Percentiles rank a stretch among this genome's conserved stretches.
These are phyloP conservation scores for Strigamia transsilvanica DNA, from an alignment of 2,888 invertebrate species.

Conservation along the genomic window DNA sequence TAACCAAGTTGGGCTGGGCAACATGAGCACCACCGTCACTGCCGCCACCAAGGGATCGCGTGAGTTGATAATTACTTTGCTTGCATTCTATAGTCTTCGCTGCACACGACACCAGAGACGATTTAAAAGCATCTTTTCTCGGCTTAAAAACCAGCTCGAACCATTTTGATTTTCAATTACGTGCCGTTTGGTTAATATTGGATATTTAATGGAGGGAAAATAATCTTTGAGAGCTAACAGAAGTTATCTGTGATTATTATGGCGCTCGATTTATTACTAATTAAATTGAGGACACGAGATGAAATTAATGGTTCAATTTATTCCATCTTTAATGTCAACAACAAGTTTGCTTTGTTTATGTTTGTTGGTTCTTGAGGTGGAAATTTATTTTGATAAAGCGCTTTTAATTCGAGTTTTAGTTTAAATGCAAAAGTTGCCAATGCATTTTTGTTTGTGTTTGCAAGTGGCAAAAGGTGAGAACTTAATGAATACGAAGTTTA, in stretches of 20 bases:
- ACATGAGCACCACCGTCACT: conserved; percentile 45
- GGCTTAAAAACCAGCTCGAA: background rate
- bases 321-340: background rate
- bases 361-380: conserved; percentile 7
- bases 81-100: background rate
- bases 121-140: background rate
- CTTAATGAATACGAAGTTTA: conserved; percentile 32
- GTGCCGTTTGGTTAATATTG: background rate
- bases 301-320: background rate
- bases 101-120: background rate
- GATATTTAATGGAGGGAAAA: background rate
- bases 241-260: background rate
- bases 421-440: background rate
- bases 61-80: conserved; percentile 48
- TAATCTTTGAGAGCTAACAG: background rate
- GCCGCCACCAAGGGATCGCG: conserved; percentile 52
- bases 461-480: conserved; percentile 33
- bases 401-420: background rate
- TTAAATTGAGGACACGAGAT: background rate
- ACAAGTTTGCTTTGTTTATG: background rate
- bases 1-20: conserved; percentile 52
- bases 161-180: background rate
- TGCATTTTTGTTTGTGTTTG: conserved; percentile 17
- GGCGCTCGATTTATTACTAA: background rate
- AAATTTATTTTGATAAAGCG: background rate